Evolutionary conservation across 2,888 invertebrate genomes (phyloP), one percentile per base, ranked within the genome.

Genomic region (Gnatocerus cornutus): DNA sequence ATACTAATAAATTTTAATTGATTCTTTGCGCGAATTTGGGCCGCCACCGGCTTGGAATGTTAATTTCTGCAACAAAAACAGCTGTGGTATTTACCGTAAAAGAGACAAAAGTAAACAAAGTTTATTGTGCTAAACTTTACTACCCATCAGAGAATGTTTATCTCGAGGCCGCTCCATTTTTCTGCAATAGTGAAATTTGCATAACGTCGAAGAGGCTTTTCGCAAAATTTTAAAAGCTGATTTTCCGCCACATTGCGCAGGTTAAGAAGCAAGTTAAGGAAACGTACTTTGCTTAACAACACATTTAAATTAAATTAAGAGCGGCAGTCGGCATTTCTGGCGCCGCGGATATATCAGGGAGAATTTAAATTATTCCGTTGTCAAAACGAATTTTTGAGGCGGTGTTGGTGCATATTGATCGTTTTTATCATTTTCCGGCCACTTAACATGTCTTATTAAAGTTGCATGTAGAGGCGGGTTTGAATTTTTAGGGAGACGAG

Each of bases 281-380:
- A 61, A 27, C 59, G 62, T 50, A 37, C 39, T 62, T 13, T 48
- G 50, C 41, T n/a, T 50, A 62, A 50, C 50, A 62, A 62, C 45
- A 50, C 62, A 62, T 62, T 62, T 50, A 62, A 50, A 62, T 62
- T 62, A 62, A 62, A 59, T 59, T 59, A 59, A 59, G 30, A 46
- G 58, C 43, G 48, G 21, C 6, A 29, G 45, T 33, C 41, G 33
- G 33, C 50, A 50, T 14, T 62, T 62, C 13, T 12, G 33, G 27
- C 29, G 50, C 27, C 50, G 39, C 41, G 27, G 50, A 62, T 59
- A 59, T 43, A 59, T 59, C 59, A 59, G n/a, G 21, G n/a, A 8
- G 50, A 50, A 62, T 62, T 62, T 50, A 62, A 62, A 62, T 62
- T 37, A 62, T 21, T 50, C 39, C 50, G 48, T 62, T 62, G 45